Evolutionary conservation across 1,140 invertebrate genomes (phyloP).

Genomic region (fruit fly (Drosophila melanogaster)): Release_6_plus_ISO1_MT NT_033777.3:20695001-20695500

Average conservation of each 20-base stretch:
- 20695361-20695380: constrained; percentile 45
- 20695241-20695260: constrained; percentile 1
- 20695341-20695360: constrained; percentile 8
- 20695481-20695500: constrained; percentile 48
- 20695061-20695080: constrained; percentile 45
- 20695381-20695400: constrained; percentile 7
- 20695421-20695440: not conserved
- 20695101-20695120: constrained; percentile 9
- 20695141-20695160: constrained; percentile 16
- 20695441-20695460: not conserved
- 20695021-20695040: constrained; percentile 53
- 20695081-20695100: constrained; percentile 28
- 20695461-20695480: constrained; percentile 11
- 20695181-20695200: constrained; percentile 38
- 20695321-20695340: constrained; percentile 12
- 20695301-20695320: constrained; percentile 9
- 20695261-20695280: constrained; percentile 14
- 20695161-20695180: constrained; percentile 38
- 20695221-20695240: not conserved
- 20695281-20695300: constrained; percentile 14
- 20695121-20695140: not conserved
- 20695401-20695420: constrained; percentile 19
- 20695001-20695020: constrained; percentile 15
- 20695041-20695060: constrained; percentile 29
- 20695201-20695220: constrained; percentile 6